Evolutionary conservation across 2,888 invertebrate genomes (phyloP), one percentile per base, ranked within the genome.

Genomic region (Drosophila nigricruria): DNA sequence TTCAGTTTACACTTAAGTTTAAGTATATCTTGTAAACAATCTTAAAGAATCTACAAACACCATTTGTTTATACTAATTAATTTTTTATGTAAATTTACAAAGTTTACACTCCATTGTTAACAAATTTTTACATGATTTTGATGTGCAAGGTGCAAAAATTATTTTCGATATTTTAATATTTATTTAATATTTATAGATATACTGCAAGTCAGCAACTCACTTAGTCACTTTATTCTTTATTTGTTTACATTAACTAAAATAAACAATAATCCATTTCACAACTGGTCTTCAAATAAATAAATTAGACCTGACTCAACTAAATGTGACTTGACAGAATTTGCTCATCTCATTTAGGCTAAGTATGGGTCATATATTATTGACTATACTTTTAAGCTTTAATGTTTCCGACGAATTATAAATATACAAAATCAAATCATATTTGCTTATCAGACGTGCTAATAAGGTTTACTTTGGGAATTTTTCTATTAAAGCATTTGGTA

Each of bases 391-490:
- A 1, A 9, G 45, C 45, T 25, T 16, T 16, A 14, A 45, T n/a
- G 6, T 10, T 27, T 27, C 47, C 1, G 9, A 2, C 10, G 27
- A 27, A 27, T 23, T n/a, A n/a, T n/a, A n/a, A 20, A 5, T 6
- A 1, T 25, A 16, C 1, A n/a, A 10, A 27, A 16, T n/a, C 9
- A 45, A 45, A 47, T 30, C n/a, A 49, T 30, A 49, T 49, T 49
- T 36, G 34, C 34, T 34, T 23, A 52, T 9, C 23, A 10, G 9
- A 18, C 5, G 40, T 63, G 63, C 25, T 63, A 34, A n/a, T 27
- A 2, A 18, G 18, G 10, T 10, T 10, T 12, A 64, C 32, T 16
- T 32, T 34, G 32, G 49, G n/a, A 16, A 32, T 47, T 32, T 40
- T 40, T 8, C 30, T 12, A 30, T 27, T 36, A 10, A 8, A 30